Base-by-base conservation (phyloP, 2,888 invertebrate genomes). In the Acronicta psi region DNA sequence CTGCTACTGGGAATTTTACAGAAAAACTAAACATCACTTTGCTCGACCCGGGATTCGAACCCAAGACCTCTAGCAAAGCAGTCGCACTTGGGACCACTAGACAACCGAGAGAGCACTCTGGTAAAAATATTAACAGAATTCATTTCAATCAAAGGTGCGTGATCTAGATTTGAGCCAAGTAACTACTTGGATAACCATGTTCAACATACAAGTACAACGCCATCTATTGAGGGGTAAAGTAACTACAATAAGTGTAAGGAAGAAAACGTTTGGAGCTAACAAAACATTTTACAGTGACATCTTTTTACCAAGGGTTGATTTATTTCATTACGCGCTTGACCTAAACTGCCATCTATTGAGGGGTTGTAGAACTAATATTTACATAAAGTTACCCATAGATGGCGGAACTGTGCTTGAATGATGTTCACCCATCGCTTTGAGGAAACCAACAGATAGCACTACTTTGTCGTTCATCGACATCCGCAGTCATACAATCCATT, bases 151-250 rank as follows among this genome's bases (percentile, higher is more conserved):
- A n/a, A n/a, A n/a, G n/a, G n/a, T n/a, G n/a, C n/a, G n/a, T n/a
- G n/a, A n/a, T n/a, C n/a, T n/a, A n/a, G n/a, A n/a, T n/a, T n/a
- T 20, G 20, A 20, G 20, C 20, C 20, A 2, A 20, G 3, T 20
- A 20, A 5, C 20, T 20, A 20, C 20, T 20, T 31, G 13, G 11
- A 31, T 13, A 31, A 4, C 5, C 3, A 5, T 11, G n/a, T 11
- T 18, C 25, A 68, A 13, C 57, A 6, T 11, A 23, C 25, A 68
- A 13, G n/a, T 11, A 23, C 25, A 68, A 13, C 57, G 76, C 67
- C 76, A 75, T 73, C 80, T 79, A 2, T 65, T 14, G 13, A n/a
- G 38, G 38, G 64, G 59, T 51, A 5, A 5, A 44, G 59, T 17
- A 25, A 34, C 25, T 18, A 42, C 1, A 14, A 25, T 29, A 31